phyloP scores from a whole-genome alignment of 2,113 vertebrate genomes.

The Stictonetta naevosa region DNA sequence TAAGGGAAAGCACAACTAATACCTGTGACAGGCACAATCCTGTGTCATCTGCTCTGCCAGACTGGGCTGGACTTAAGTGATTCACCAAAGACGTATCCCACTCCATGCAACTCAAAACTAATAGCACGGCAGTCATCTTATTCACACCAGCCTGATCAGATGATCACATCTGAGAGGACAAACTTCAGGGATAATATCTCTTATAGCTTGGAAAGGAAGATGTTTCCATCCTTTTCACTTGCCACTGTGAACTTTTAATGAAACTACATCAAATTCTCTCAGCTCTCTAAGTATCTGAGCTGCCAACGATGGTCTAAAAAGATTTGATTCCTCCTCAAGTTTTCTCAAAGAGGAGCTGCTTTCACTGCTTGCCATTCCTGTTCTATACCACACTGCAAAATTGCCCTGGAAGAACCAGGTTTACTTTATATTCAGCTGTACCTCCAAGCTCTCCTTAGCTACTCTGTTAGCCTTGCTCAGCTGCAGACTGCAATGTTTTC shows the following conservation, averaged over 20 bases:
- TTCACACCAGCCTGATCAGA: neutral
- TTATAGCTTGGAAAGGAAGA: neutral
- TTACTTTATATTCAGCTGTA: neutral
- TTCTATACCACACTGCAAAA: neutral
- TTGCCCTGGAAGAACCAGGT: neutral
- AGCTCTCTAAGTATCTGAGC: neutral
- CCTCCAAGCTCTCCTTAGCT: neutral
- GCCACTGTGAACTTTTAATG: neutral
- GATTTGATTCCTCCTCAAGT: neutral
- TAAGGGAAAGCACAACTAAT: neutral
- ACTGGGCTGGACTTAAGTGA: neutral
- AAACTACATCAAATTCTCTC: neutral
- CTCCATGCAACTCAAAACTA: neutral
- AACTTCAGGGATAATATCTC: neutral
- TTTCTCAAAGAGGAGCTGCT: neutral
- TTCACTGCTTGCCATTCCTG: neutral
- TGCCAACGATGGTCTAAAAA: neutral
- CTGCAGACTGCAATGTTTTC: accelerated
- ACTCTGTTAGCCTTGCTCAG: neutral
- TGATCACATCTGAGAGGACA: neutral
- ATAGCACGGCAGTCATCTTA: neutral
- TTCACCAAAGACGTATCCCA: neutral
- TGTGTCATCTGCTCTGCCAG: neutral
- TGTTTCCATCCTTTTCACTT: neutral
- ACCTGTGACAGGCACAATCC: neutral